Percentiles rank a stretch among this genome's conserved stretches.
Conservation (phyloP, 2,797 vertebrate species). For the Lerista edwardsae region DNA sequence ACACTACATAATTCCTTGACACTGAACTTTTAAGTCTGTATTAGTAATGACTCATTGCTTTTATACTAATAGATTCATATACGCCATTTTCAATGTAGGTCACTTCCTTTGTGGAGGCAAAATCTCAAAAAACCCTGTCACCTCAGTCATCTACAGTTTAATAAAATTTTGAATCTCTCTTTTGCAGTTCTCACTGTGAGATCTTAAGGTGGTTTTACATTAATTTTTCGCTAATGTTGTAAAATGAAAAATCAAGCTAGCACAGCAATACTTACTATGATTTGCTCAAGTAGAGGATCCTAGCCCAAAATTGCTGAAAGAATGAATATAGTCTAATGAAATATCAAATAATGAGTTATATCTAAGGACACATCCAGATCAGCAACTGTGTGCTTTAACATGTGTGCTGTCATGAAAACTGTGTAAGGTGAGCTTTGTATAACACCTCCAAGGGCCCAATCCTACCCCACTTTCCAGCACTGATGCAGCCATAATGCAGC, state of each 20-base stretch:
- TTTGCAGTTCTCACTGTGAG: neutral
- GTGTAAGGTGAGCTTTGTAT: neutral
- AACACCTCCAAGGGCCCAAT: no score
- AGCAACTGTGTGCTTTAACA: no score
- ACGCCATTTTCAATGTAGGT: neutral
- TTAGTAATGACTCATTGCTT: neutral
- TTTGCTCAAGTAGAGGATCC: neutral
- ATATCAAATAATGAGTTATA: no score
- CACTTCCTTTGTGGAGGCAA: slow-evolving; percentile 8
- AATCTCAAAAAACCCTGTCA: neutral
- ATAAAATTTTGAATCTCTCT: neutral
- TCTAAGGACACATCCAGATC: no score
- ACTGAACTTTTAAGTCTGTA: slow-evolving; percentile 3
- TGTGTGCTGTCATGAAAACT: no score
- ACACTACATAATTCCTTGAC: slow-evolving; percentile 23
- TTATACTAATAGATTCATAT: neutral
- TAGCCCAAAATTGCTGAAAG: neutral
- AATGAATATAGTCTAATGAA: neutral
- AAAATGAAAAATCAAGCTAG: neutral
- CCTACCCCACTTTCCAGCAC: no score
- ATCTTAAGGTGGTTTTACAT: neutral
- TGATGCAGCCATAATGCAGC: no score
- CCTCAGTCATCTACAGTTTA: neutral
- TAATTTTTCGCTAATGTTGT: neutral
- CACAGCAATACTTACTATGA: neutral